Evolutionary conservation across 1,140 invertebrate genomes (phyloP).

Genomic region (Agraylea sexmaculata): DNA sequence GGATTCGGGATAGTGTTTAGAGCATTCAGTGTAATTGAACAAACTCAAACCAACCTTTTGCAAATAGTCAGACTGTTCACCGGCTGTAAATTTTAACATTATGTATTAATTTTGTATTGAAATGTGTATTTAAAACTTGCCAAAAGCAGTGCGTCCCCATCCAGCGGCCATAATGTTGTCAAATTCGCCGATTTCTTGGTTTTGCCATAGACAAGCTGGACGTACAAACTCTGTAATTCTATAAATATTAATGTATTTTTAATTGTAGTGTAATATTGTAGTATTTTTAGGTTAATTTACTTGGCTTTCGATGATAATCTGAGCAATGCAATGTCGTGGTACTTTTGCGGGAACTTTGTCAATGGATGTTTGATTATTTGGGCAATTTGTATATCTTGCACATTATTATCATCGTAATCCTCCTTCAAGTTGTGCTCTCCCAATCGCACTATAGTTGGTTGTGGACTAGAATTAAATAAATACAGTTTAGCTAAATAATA

Average conservation of each 20-base stretch:
- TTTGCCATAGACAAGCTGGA: slow-evolving; percentile 44
- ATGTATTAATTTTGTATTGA: slow-evolving; percentile 10
- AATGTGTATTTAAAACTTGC: neutral
- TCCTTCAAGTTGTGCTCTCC: slow-evolving; percentile 22
- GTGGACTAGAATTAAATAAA: no score
- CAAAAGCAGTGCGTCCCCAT: slow-evolving; percentile 22
- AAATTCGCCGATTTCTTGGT: slow-evolving; percentile 14
- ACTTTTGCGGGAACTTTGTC: slow-evolving; percentile 33
- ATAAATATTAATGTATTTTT: neutral
- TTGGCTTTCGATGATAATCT: slow-evolving; percentile 28
- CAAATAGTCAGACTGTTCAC: slow-evolving; percentile 25
- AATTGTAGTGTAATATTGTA: no score
- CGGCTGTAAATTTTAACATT: slow-evolving; percentile 3
- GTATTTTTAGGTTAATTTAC: no score
- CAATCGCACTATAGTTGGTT: slow-evolving; percentile 20
- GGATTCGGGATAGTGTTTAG: no score
- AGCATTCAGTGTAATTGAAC: slow-evolving; percentile 11
- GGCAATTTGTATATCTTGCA: slow-evolving; percentile 20
- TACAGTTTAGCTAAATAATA: no score
- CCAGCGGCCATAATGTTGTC: slow-evolving; percentile 28
- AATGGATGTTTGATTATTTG: slow-evolving; percentile 30
- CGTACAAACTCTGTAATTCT: slow-evolving; percentile 28
- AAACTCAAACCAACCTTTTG: slow-evolving; percentile 19
- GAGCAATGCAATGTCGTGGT: slow-evolving; percentile 46
- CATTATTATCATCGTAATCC: slow-evolving; percentile 16